Evolutionary conservation across 2,113 vertebrate genomes (phyloP), one percentile per base, ranked within the genome.

Genomic region (Heterocephalus glaber): DNA sequence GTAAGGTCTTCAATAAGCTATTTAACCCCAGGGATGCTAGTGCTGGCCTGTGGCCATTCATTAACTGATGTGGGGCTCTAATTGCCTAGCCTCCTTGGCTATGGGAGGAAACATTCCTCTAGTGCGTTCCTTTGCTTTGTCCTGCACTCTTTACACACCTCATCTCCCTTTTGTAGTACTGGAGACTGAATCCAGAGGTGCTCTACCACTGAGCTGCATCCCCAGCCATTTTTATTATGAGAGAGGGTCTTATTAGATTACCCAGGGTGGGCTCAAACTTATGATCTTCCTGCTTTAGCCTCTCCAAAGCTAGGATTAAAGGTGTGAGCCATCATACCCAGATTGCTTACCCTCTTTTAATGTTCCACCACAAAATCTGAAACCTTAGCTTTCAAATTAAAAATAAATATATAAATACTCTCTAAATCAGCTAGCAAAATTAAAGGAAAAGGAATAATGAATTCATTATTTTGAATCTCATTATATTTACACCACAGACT

Each of bases 321-420:
- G 76, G 17, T 17, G 33, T 52, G 47, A 19, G 17, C 7, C 76
- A 52, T 30, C 4, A 35, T 4, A 49, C 17, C 3, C 8, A 20
- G 47, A 14, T 52, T 79, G 7, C 30, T 79, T 14, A 19, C 11
- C 30, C 24, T 24, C 26, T 93, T 87, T 20, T 19, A 72, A 79
- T 66, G 38, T 81, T 94, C 90, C 74, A 77, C 33, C 9, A 77
- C 66, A 96, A 94, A 89, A 76, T 84, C 47, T 91, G 96, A 89
- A 94, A 85, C 2, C 3, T 90, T 65, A 95, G 81, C 49, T 89
- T 38, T 28, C 76, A 86, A 79, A 79, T 80, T 63, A 70, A 70
- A 56, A 83, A 54, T 26, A 92, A 89, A 83, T 58, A 66, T 70
- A 85, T 87, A 54, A 89, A 56, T 65, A 13, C 16, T 12, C 63